Evolutionary conservation across 2,888 invertebrate genomes (phyloP), one percentile per base, ranked within the genome.

Genomic region (Drosophila stalkeri): DNA sequence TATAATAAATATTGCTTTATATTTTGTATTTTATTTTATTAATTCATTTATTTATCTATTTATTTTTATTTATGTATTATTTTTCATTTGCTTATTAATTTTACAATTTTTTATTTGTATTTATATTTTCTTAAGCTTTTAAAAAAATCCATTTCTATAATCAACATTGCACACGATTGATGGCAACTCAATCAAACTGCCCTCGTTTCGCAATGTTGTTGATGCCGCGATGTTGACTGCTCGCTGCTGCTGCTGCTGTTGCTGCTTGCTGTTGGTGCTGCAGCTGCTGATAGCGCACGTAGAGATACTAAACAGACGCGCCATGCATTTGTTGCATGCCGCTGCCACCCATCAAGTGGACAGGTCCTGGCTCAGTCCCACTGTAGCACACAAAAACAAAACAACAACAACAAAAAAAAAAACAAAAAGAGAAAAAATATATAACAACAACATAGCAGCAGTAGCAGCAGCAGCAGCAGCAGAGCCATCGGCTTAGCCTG

Each of bases 261-360:
- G 56, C 1, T 43, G 39, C 18, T 4, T 8, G 52, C 39, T 59
- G 56, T 1, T 44, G 39, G 16, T 18, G 47, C 14, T 59, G 57
- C 8, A 23, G 35, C n/a, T 61, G 49, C 47, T 61, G 77, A 77
- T 74, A 74, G 77, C 62, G 35, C 79, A 79, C 79, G 79, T 77
- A 74, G 56, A 33, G 63, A 49, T 60, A 68, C 51, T 59, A 37
- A 64, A 33, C 59, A 64, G 64, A 51, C 52, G 61, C 51, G 33
- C 52, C 64, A n/a, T 73, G 77, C 77, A 77, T 77, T 77, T 77
- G 78, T 78, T 77, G 77, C 78, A 77, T 64, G 65, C 77, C 65
- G 65, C 78, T 65, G 63, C 77, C 68, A 62, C 54, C 51, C 51
- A 69, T 62, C 54, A 77, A 63, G 72, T 64, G 64, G 49, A 64